phyloP scores from a whole-genome alignment of 2,888 invertebrate genomes.

The Vandiemenella viatica region DNA sequence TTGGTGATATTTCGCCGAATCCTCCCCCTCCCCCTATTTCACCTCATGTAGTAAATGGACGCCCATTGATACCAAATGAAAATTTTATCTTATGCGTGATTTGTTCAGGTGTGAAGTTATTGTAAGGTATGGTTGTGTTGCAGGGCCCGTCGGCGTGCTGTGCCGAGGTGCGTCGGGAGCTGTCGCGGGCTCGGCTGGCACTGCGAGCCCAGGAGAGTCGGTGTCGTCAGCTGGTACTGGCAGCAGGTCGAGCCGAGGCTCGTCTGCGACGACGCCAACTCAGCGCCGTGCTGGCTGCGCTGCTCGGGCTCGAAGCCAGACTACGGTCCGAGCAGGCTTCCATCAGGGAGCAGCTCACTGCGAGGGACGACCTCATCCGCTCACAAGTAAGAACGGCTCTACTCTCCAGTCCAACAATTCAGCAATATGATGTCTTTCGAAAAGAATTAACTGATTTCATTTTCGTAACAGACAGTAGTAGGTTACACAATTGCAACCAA shows the following conservation, averaged over 20 bases:
- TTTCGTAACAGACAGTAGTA: no score
- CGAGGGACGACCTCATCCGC: slow-evolving; percentile 56
- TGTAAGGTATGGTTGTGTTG: not conserved
- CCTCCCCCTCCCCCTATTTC: no score
- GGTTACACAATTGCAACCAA: no score
- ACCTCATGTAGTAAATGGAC: no score
- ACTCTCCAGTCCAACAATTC: no score
- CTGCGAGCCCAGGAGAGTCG: slow-evolving; percentile 49
- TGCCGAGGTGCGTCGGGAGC: slow-evolving; percentile 47
- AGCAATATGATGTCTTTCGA: no score
- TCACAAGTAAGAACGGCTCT: slow-evolving; percentile 45
- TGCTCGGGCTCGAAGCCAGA: slow-evolving; percentile 55
- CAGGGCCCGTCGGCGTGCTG: slow-evolving; percentile 32
- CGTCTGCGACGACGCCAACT: slow-evolving; percentile 53
- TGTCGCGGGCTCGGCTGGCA: slow-evolving; percentile 49
- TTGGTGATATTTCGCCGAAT: no score
- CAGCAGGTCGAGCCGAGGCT: slow-evolving; percentile 45
- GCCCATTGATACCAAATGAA: no score
- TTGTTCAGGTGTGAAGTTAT: no score
- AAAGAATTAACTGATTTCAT: no score
- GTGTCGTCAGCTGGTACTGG: slow-evolving; percentile 50
- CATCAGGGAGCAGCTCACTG: slow-evolving; percentile 48
- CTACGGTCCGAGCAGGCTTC: slow-evolving; percentile 56
- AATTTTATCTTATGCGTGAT: no score
- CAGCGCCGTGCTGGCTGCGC: slow-evolving; percentile 49